Conservation (phyloP, 2,888 invertebrate genomes). For the Bursaphelenchus okinawaensis region DNA sequence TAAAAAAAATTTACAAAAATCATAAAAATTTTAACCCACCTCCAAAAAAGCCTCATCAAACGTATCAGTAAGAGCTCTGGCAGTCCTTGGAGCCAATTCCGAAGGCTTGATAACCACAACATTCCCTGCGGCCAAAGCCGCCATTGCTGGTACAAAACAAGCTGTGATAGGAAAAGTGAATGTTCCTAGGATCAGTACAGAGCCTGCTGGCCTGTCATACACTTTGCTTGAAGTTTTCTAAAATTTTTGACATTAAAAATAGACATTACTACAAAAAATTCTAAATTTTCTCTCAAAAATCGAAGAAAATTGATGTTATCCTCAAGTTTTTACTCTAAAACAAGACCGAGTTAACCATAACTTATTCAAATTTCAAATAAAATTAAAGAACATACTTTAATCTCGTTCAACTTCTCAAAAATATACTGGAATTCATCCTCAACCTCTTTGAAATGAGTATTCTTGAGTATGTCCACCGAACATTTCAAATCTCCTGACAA, state of each 20-base stretch:
- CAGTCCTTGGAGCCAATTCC: conserved; percentile 36
- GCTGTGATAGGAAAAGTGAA: neutral
- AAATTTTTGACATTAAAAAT: too few species aligned
- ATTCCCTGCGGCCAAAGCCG: conserved; percentile 28
- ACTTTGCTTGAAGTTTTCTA: too few species aligned
- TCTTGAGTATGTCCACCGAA: neutral
- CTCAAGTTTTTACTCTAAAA: too few species aligned
- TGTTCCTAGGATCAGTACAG: neutral
- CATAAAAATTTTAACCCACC: conserved; percentile 16
- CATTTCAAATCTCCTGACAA: neutral
- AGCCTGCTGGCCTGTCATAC: too few species aligned
- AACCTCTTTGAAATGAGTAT: neutral
- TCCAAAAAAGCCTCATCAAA: conserved; percentile 40
- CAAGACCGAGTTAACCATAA: too few species aligned
- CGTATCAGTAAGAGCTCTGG: conserved; percentile 33
- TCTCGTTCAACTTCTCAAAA: neutral
- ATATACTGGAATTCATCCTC: neutral
- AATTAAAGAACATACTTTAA: too few species aligned
- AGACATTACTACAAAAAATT: too few species aligned
- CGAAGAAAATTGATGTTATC: too few species aligned
- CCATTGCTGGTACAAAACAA: neutral
- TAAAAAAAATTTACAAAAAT: too few species aligned
- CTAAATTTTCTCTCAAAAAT: too few species aligned
- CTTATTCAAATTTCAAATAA: too few species aligned
- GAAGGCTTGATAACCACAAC: conserved; percentile 47